These are phyloP conservation scores for Bovichtus variegatus DNA, from an alignment of 2,797 vertebrate species.

Conservation along the genomic window DNA sequence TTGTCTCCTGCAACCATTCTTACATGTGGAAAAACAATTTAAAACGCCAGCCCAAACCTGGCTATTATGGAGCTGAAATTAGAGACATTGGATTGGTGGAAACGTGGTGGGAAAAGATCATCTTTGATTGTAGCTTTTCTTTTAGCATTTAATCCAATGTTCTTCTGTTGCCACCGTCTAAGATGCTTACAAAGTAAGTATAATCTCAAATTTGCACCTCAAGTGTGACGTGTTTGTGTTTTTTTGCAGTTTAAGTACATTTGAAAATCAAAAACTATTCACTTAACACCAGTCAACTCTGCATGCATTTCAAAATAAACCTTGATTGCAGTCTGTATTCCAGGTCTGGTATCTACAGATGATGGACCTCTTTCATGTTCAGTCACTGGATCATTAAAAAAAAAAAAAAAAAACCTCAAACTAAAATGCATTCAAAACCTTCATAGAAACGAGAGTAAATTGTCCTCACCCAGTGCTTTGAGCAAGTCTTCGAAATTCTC, in stretches of 20 bases:
- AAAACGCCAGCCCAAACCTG: background rate
- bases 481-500: slow-evolving; percentile 97
- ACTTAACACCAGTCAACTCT: background rate
- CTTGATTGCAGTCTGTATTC: background rate
- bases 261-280: background rate
- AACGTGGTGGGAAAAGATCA: background rate
- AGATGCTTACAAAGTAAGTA: background rate
- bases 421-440: background rate
- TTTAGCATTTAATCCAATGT: background rate
- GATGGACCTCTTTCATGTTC: background rate
- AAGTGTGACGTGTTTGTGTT: background rate
- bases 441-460: background rate
- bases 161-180: background rate
- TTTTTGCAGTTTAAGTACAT: background rate
- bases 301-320: background rate
- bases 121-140: background rate
- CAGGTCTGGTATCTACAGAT: background rate
- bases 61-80: background rate
- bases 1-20: background rate
- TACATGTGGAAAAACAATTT: background rate
- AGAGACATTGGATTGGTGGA: background rate
- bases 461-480: slow-evolving; percentile 92
- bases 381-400: background rate
- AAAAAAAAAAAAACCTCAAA: background rate
- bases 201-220: background rate